Percentiles rank a stretch among this genome's conserved stretches.
Conservation (phyloP, 2,113 vertebrate species). For the Vimba vimba region DNA sequence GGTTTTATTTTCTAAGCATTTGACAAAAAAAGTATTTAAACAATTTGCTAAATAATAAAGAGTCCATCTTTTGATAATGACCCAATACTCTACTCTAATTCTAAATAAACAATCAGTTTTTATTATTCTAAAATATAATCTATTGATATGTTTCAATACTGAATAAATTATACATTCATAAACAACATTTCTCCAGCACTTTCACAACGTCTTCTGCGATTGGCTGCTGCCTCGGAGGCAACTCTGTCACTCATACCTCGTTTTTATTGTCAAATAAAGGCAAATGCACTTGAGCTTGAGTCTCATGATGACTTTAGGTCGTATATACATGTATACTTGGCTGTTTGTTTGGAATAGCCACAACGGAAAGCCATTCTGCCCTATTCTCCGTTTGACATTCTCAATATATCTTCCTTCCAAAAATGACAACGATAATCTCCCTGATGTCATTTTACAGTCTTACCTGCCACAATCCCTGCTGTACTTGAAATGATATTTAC, state of each 20-base stretch:
- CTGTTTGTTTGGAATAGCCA: constrained; percentile 5
- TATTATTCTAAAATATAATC: background rate
- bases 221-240: background rate
- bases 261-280: constrained; percentile 11
- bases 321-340: background rate
- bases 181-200: background rate
- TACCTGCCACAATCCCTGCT: constrained; percentile 58
- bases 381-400: background rate
- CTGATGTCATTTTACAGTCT: constrained; percentile 60
- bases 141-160: background rate
- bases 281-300: background rate
- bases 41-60: too few species aligned
- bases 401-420: constrained; percentile 68
- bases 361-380: constrained; percentile 10
- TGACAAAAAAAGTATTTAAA: too few species aligned
- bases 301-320: constrained; percentile 20
- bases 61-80: too few species aligned
- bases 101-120: background rate
- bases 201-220: background rate
- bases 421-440: constrained; percentile 64
- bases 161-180: background rate
- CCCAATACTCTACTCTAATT: background rate
- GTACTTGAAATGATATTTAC: constrained; percentile 58
- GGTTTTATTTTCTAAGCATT: too few species aligned
- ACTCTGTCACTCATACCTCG: background rate